Evolutionary conservation across 2,797 vertebrate genomes (phyloP).

Genomic region (Bradypodion ventrale): DNA sequence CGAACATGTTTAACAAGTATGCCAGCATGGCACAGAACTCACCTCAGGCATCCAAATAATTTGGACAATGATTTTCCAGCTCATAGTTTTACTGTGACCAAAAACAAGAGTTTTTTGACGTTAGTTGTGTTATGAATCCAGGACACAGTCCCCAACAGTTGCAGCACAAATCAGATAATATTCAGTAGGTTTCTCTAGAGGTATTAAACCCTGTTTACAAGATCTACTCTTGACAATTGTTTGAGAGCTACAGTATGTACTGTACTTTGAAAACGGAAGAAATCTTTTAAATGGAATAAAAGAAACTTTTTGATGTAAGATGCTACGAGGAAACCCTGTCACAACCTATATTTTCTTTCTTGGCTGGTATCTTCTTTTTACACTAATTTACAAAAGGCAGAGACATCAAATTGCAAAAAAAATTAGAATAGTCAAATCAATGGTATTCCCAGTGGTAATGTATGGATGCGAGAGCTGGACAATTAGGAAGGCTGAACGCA

Average conservation of each 20-base stretch:
- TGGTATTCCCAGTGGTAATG: too few species aligned
- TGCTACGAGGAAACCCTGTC: neutral
- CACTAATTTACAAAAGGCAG: neutral
- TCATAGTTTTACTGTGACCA: conserved; percentile 8
- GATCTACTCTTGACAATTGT: neutral
- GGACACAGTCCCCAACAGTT: neutral
- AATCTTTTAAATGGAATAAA: neutral
- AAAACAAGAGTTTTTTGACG: conserved; percentile 4
- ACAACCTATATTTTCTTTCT: neutral
- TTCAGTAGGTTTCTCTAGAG: neutral
- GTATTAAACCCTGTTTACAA: neutral
- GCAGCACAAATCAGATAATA: neutral
- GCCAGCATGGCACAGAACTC: neutral
- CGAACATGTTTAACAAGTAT: conserved; percentile 10
- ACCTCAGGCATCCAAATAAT: conserved; percentile 4
- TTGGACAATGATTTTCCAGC: neutral
- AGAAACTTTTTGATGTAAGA: neutral
- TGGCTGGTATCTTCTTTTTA: neutral
- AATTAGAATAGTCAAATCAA: too few species aligned
- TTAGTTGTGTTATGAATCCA: neutral
- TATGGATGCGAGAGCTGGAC: too few species aligned
- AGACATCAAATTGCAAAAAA: too few species aligned
- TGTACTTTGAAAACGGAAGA: too few species aligned
- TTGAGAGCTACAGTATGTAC: too few species aligned
- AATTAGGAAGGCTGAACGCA: too few species aligned